Conservation (phyloP, 2,113 vertebrate species). For the Onychostruthus taczanowskii region DNA sequence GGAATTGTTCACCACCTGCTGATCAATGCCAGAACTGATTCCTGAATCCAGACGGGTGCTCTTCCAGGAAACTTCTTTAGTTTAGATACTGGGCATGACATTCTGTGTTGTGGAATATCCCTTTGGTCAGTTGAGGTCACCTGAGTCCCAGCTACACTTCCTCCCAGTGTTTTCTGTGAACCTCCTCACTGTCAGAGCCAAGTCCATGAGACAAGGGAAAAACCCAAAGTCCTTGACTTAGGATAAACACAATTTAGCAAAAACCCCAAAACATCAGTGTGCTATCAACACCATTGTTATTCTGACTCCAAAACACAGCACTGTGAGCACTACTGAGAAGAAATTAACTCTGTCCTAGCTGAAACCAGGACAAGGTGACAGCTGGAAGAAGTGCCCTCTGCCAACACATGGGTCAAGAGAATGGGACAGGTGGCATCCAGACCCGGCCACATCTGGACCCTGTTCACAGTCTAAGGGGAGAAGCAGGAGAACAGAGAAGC, state of each 20-base stretch:
- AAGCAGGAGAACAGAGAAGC: not conserved
- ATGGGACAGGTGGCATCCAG: not conserved
- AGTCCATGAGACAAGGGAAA: not conserved
- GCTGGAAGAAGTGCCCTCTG: not conserved
- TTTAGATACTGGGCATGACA: not conserved
- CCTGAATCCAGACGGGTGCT: not conserved
- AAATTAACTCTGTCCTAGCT: not conserved
- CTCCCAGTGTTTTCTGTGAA: not conserved
- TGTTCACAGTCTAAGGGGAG: fast-evolving
- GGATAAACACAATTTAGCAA: not conserved
- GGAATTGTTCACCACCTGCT: not conserved
- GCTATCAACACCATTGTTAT: not conserved
- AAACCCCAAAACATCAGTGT: not conserved
- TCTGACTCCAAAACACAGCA: not conserved
- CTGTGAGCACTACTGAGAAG: not conserved
- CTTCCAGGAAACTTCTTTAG: not conserved
- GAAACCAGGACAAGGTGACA: not conserved
- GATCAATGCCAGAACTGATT: not conserved
- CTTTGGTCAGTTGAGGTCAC: not conserved
- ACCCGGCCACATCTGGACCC: not conserved
- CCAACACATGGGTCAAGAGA: not conserved
- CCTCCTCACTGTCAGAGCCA: not conserved
- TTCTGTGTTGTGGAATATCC: not conserved
- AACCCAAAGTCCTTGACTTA: not conserved
- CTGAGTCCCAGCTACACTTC: not conserved